Percentiles rank a stretch among this genome's conserved stretches.
Conservation (phyloP, 2,113 vertebrate species). For the Noturus placidus region DNA sequence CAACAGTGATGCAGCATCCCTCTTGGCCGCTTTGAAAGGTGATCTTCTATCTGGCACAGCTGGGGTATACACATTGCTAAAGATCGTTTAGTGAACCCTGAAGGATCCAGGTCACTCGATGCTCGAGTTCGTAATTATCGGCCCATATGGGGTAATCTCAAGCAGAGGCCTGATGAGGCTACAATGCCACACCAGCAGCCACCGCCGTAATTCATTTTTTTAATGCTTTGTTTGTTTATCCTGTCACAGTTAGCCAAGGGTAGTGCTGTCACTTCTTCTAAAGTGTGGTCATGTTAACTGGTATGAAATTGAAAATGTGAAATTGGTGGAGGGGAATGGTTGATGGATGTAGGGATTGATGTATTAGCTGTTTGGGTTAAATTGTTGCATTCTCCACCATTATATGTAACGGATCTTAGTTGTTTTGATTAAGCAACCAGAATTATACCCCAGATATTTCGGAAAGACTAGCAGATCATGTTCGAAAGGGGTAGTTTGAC, state of each 20-base stretch:
- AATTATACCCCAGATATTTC: too few species aligned
- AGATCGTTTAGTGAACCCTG: constrained; percentile 52
- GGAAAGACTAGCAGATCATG: too few species aligned
- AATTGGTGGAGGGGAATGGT: not conserved
- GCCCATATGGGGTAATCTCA: constrained; percentile 53
- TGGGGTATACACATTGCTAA: constrained; percentile 49
- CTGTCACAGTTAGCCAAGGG: not conserved
- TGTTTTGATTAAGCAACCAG: too few species aligned
- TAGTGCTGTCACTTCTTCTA: not conserved
- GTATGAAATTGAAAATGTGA: not conserved
- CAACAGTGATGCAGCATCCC: constrained; percentile 35
- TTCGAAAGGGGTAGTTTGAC: too few species aligned
- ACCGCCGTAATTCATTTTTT: not conserved
- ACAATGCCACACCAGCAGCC: constrained; percentile 39
- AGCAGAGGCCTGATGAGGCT: constrained; percentile 44
- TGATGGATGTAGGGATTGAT: too few species aligned
- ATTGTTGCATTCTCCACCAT: too few species aligned
- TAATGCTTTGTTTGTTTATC: constrained; percentile 37
- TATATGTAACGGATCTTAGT: too few species aligned
- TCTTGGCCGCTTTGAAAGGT: constrained; percentile 30
- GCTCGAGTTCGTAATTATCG: constrained; percentile 54
- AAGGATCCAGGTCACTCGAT: constrained; percentile 50
- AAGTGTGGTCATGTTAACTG: not conserved
- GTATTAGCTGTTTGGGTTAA: too few species aligned
- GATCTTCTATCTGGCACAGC: constrained; percentile 51